phyloP scores from a whole-genome alignment of 2,888 invertebrate species.

The Flexamia atlantica region DNA sequence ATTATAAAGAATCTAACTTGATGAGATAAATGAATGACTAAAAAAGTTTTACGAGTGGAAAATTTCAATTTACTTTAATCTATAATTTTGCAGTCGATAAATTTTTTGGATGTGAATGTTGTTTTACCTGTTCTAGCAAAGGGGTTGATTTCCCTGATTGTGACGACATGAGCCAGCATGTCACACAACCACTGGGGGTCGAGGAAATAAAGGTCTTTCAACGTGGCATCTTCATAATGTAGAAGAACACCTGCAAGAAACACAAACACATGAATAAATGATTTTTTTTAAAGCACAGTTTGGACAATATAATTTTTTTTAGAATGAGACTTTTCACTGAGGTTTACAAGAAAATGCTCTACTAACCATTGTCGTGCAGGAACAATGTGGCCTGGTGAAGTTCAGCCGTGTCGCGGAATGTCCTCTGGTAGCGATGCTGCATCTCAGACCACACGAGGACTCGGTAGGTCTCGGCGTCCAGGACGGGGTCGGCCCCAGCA shows the following conservation, averaged over 20 bases:
- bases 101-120: too few species aligned
- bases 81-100: too few species aligned
- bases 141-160: constrained; percentile 97
- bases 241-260: constrained; percentile 86
- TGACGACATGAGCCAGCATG: constrained; percentile 97
- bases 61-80: too few species aligned
- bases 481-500: constrained; percentile 87
- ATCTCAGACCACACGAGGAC: constrained; percentile 77
- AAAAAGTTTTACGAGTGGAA: too few species aligned
- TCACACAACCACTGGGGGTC: constrained; percentile 99
- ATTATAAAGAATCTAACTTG: too few species aligned
- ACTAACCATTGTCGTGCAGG: constrained; percentile 94
- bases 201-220: constrained; percentile 96
- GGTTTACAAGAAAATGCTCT: constrained; percentile 17
- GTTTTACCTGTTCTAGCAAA: constrained; percentile 88
- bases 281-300: too few species aligned
- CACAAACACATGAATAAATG: constrained; percentile 1
- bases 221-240: constrained; percentile 95
- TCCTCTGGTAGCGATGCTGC: constrained; percentile 83
- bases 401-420: constrained; percentile 93
- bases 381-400: constrained; percentile 97
- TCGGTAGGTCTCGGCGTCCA: constrained; percentile 88
- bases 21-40: too few species aligned
- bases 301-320: too few species aligned
- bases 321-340: not conserved